These are phyloP conservation scores for Caenorhabditis wallacei DNA, from an alignment of 2,888 invertebrate species.

Conservation along the genomic window DNA sequence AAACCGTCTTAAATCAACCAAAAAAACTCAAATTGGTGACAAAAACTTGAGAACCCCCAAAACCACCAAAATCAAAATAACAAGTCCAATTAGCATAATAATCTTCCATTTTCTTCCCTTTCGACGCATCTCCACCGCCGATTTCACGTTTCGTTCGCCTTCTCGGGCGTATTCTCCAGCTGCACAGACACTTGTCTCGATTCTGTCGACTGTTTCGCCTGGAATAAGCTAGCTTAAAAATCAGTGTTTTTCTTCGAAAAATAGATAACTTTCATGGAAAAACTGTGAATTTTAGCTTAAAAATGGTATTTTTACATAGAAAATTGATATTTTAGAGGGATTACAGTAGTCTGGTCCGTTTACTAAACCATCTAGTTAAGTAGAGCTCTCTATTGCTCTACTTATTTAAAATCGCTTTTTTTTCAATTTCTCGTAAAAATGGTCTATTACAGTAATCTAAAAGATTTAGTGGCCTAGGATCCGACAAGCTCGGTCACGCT, in stretches of 20 bases:
- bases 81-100: slow-evolving; percentile 9
- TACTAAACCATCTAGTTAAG: no score
- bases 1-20: not conserved
- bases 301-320: not conserved
- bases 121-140: slow-evolving; percentile 43
- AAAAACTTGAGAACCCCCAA: slow-evolving; percentile 15
- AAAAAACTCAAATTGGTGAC: slow-evolving; percentile 10
- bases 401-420: no score
- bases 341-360: no score
- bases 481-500: no score
- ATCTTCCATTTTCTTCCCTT: slow-evolving; percentile 34
- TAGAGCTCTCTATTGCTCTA: no score
- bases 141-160: slow-evolving; percentile 59
- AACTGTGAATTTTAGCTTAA: no score
- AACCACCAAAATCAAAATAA: slow-evolving; percentile 15
- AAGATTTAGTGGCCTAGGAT: no score
- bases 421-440: no score
- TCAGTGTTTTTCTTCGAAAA: no score
- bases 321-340: not conserved
- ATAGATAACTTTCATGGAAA: no score
- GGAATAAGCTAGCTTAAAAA: not conserved
- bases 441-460: no score
- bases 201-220: slow-evolving; percentile 67
- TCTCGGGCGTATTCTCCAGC: slow-evolving; percentile 58
- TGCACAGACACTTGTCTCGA: slow-evolving; percentile 58